These are phyloP conservation scores for Parnassius smintheus DNA, from an alignment of 2,888 invertebrate species.

Conservation along the genomic window DNA sequence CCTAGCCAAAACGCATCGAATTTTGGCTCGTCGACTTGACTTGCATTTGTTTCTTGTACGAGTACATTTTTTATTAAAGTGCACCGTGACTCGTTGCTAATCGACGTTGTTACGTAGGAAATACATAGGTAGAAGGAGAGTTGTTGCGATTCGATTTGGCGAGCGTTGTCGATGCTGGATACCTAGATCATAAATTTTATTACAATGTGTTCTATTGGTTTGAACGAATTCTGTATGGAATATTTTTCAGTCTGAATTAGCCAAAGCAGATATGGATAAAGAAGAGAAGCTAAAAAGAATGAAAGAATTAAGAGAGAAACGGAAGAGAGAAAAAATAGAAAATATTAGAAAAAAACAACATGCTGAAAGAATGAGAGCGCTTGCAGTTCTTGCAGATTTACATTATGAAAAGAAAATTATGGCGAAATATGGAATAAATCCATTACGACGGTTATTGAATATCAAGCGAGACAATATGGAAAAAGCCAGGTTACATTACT, in stretches of 20 bases:
- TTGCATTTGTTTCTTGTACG: too few relatives aligned
- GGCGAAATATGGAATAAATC: constrained; percentile 61
- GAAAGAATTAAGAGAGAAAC: constrained; percentile 82
- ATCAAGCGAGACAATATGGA: constrained; percentile 61
- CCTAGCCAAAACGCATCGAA: too few relatives aligned
- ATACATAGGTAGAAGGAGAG: too few relatives aligned
- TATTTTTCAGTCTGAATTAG: constrained; percentile 63
- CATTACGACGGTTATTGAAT: constrained; percentile 55
- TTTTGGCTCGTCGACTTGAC: too few relatives aligned
- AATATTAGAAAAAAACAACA: constrained; percentile 82
- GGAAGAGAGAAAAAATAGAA: constrained; percentile 81
- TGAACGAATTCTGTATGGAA: too few relatives aligned
- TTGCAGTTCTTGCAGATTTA: constrained; percentile 75
- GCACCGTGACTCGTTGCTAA: too few relatives aligned
- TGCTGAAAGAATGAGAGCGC: constrained; percentile 64
- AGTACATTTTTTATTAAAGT: too few relatives aligned
- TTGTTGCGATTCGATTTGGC: too few relatives aligned
- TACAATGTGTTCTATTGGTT: too few relatives aligned
- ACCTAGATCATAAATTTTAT: too few relatives aligned
- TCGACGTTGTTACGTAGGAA: too few relatives aligned
- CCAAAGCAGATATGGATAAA: constrained; percentile 80
- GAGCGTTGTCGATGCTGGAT: too few relatives aligned
- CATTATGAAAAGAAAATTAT: constrained; percentile 70
- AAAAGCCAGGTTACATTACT: constrained; percentile 72
- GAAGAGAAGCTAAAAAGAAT: constrained; percentile 82